Percentiles rank a stretch among this genome's conserved stretches.
phyloP scores from a whole-genome alignment of 2,888 invertebrate species.

The Dryomyza anilis region DNA sequence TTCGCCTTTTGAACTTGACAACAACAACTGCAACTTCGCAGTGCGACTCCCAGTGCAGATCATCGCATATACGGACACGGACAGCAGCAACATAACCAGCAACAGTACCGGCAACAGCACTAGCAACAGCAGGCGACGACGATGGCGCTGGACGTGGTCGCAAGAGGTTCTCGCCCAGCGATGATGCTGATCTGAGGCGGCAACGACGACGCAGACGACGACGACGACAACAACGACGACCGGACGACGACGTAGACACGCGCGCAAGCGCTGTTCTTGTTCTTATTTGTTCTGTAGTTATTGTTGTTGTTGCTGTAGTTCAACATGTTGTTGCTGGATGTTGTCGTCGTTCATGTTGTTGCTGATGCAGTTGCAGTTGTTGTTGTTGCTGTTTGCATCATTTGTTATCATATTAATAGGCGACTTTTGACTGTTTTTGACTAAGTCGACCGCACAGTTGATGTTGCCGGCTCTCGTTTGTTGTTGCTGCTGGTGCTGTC shows the following conservation, averaged over 20 bases:
- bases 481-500: constrained; percentile 29
- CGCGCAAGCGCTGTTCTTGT: constrained; percentile 16
- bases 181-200: neutral
- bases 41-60: too few relatives aligned
- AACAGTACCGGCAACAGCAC: too few relatives aligned
- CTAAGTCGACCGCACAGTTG: constrained; percentile 42
- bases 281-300: constrained; percentile 15
- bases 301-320: constrained; percentile 1
- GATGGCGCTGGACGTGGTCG: constrained; percentile 2
- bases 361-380: neutral
- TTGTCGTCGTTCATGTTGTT: neutral
- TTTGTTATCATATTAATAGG: constrained; percentile 50
- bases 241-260: constrained; percentile 2
- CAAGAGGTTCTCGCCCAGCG: constrained; percentile 5
- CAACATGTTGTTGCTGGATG: neutral
- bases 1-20: constrained; percentile 14
- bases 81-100: too few relatives aligned
- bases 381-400: constrained; percentile 45
- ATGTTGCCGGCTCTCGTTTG: constrained; percentile 9
- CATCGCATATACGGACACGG: neutral
- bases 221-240: neutral
- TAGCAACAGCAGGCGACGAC: neutral
- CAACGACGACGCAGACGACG: neutral
- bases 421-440: constrained; percentile 25
- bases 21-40: too few relatives aligned